Percentiles rank a stretch among this genome's conserved stretches.
These are phyloP conservation scores for Denticeps clupeoides DNA, from an alignment of 2,797 vertebrate species.

Conservation along the genomic window DNA sequence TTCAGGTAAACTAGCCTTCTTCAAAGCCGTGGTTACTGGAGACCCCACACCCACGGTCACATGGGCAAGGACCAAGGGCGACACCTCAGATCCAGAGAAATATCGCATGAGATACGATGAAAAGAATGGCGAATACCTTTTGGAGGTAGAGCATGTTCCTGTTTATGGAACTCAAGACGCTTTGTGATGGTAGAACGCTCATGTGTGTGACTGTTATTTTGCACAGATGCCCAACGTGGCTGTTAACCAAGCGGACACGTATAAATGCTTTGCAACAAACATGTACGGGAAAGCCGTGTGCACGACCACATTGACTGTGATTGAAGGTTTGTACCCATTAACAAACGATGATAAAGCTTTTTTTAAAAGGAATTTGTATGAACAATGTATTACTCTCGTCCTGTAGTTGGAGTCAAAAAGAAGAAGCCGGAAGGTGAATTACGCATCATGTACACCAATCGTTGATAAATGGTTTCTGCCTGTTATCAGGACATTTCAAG, in stretches of 20 bases:
- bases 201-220: not conserved
- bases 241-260: constrained; percentile 59
- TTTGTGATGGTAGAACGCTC: no score
- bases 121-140: constrained; percentile 51
- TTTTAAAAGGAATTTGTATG: not conserved
- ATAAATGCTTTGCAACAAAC: constrained; percentile 70
- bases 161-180: no score
- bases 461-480: no score
- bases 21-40: constrained; percentile 70
- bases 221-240: constrained; percentile 60
- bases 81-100: constrained; percentile 53
- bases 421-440: constrained; percentile 42
- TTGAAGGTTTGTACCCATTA: no score
- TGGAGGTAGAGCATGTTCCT: constrained; percentile 70
- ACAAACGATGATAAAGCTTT: not conserved
- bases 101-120: constrained; percentile 55
- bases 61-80: constrained; percentile 59
- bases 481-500: no score
- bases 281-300: constrained; percentile 66
- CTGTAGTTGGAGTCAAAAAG: constrained; percentile 62
- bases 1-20: constrained; percentile 70
- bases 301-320: constrained; percentile 62
- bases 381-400: constrained; percentile 14
- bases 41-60: constrained; percentile 63
- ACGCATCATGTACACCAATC: no score